Percentiles rank a stretch among this genome's conserved stretches.
Conservation (phyloP, 1,140 invertebrate species). For the Cotesia typhae region DNA sequence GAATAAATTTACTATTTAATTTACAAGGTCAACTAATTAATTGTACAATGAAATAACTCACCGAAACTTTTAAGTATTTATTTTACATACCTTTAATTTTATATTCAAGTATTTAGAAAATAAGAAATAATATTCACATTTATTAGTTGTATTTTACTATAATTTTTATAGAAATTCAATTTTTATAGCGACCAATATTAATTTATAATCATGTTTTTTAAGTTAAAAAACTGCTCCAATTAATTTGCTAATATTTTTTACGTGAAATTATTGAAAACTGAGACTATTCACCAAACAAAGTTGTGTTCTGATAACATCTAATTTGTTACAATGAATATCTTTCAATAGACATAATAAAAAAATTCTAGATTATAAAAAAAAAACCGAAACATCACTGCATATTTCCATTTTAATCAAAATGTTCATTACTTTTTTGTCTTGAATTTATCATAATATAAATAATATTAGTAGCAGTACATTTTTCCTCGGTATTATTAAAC, state of each 20-base stretch:
- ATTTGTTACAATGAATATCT: conserved; percentile 34
- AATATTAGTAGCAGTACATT: too few relatives aligned
- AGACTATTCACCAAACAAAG: conserved; percentile 59
- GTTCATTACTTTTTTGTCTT: too few relatives aligned
- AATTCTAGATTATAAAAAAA: too few relatives aligned
- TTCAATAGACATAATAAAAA: not conserved
- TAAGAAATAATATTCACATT: too few relatives aligned
- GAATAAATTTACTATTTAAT: not conserved
- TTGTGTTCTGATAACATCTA: conserved; percentile 58
- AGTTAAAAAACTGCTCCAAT: not conserved
- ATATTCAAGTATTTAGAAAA: too few relatives aligned
- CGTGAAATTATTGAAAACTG: conserved; percentile 51
- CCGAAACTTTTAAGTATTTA: too few relatives aligned
- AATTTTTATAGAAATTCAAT: not conserved
- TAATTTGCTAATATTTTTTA: conserved; percentile 8
- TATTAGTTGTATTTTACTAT: not conserved
- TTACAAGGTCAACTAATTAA: conserved; percentile 5
- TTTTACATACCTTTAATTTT: too few relatives aligned
- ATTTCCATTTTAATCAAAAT: too few relatives aligned
- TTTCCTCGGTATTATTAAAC: too few relatives aligned
- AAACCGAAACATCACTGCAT: too few relatives aligned
- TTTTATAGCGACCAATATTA: not conserved
- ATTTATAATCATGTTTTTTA: conserved; percentile 19
- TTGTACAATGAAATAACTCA: too few relatives aligned
- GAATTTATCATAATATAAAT: too few relatives aligned